Conservation (phyloP, 2,888 invertebrate species). For the Heliconius charithonia region DNA sequence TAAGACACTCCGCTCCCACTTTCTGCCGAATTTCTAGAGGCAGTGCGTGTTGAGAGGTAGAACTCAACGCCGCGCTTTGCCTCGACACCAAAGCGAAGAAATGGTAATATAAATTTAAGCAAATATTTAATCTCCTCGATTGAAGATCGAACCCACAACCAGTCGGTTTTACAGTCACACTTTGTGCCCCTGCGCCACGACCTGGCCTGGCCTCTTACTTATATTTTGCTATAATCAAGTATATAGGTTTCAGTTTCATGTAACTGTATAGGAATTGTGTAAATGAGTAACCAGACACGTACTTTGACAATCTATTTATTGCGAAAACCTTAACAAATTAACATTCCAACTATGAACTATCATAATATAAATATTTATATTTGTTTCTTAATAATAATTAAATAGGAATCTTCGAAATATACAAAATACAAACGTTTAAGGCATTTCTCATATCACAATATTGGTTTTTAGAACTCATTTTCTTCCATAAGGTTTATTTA, state of each 20-base stretch:
- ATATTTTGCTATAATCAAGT: slow-evolving; percentile 9
- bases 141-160: too few species aligned
- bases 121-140: too few species aligned
- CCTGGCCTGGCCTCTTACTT: too few species aligned
- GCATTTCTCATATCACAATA: slow-evolving; percentile 76
- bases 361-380: slow-evolving; percentile 57
- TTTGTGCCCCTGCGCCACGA: too few species aligned
- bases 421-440: slow-evolving; percentile 54
- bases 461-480: slow-evolving; percentile 48
- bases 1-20: too few species aligned
- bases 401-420: slow-evolving; percentile 47
- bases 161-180: too few species aligned
- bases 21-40: too few species aligned
- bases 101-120: too few species aligned
- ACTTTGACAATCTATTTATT: slow-evolving; percentile 58
- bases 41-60: too few species aligned
- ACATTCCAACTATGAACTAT: slow-evolving; percentile 59
- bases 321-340: slow-evolving; percentile 62
- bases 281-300: slow-evolving; percentile 31
- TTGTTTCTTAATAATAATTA: slow-evolving; percentile 50
- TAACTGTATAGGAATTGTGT: slow-evolving; percentile 25
- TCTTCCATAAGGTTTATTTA: background rate
- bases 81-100: too few species aligned
- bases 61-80: too few species aligned
- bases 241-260: slow-evolving; percentile 10